phyloP scores from a whole-genome alignment of 2,113 vertebrate species.

The Anhinga rufa region DNA sequence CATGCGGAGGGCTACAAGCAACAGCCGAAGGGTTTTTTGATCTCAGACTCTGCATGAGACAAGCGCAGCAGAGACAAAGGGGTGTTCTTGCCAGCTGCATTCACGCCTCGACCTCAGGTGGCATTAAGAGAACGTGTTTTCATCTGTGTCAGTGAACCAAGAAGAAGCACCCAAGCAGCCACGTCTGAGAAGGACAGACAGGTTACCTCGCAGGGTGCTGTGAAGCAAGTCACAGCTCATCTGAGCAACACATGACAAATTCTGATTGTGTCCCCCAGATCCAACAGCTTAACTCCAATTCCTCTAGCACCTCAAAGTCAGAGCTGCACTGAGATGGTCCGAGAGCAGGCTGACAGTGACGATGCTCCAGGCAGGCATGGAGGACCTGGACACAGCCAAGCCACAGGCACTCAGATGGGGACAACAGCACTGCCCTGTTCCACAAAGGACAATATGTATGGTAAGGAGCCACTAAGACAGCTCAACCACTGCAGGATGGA shows the following conservation, averaged over 20 bases:
- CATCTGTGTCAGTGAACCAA: not conserved
- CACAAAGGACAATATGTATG: not conserved
- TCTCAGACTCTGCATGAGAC: not conserved
- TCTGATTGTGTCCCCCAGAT: fast-evolving
- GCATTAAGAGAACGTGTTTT: not conserved
- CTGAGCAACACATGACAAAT: not conserved
- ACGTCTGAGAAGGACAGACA: not conserved
- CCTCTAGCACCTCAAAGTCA: not conserved
- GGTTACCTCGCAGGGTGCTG: too few species aligned
- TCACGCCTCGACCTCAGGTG: not conserved
- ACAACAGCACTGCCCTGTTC: not conserved
- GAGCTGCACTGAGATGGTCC: not conserved
- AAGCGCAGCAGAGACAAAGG: not conserved
- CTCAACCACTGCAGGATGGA: not conserved
- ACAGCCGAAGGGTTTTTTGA: not conserved
- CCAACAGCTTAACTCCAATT: fast-evolving
- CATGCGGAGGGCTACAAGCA: not conserved
- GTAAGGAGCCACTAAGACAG: not conserved
- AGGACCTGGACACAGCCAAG: not conserved
- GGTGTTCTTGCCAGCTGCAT: not conserved
- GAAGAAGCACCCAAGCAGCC: not conserved
- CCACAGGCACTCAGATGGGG: not conserved
- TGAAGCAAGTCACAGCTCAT: not conserved
- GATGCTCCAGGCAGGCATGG: not conserved
- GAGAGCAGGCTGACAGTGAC: not conserved